Evolutionary conservation across 1,140 invertebrate species (phyloP).

Genomic region (Trialeurodes vaporariorum): DNA sequence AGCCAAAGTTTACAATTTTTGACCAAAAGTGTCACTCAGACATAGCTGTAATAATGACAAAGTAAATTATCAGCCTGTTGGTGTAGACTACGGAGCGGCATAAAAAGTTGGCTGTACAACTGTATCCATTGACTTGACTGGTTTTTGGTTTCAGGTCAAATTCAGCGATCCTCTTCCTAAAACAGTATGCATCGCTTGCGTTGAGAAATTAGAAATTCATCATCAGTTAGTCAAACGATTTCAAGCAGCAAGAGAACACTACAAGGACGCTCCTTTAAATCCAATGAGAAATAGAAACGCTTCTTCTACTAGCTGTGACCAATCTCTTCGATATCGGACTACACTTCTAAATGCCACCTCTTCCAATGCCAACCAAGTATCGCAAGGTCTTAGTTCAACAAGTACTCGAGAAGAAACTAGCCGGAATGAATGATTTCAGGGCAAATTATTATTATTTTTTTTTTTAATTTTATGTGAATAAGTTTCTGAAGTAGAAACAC

Average conservation of each 20-base stretch:
- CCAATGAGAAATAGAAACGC: background rate
- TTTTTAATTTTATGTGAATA: too few relatives aligned
- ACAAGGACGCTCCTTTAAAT: background rate
- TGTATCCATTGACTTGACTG: background rate
- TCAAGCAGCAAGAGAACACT: background rate
- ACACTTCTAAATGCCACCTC: background rate
- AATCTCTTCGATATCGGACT: background rate
- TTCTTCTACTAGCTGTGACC: background rate
- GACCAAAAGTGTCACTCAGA: too few relatives aligned
- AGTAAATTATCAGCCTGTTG: too few relatives aligned
- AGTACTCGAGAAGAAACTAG: too few relatives aligned
- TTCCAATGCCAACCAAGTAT: background rate
- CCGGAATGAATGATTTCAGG: too few relatives aligned
- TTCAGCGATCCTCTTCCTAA: conserved; percentile 12
- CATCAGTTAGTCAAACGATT: background rate
- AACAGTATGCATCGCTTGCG: conserved; percentile 14
- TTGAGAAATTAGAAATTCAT: conserved; percentile 11
- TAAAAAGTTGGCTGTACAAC: too few relatives aligned
- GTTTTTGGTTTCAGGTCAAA: conserved; percentile 14
- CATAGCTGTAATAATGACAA: too few relatives aligned
- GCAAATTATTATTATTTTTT: too few relatives aligned
- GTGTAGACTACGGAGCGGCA: too few relatives aligned
- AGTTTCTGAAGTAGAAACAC: too few relatives aligned
- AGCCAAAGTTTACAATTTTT: too few relatives aligned
- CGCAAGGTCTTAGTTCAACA: background rate